Percentiles rank a stretch among this genome's conserved stretches.
These are phyloP conservation scores for Leptobrachium leishanense DNA, from an alignment of 2,113 vertebrate genomes.

Conservation along the genomic window DNA sequence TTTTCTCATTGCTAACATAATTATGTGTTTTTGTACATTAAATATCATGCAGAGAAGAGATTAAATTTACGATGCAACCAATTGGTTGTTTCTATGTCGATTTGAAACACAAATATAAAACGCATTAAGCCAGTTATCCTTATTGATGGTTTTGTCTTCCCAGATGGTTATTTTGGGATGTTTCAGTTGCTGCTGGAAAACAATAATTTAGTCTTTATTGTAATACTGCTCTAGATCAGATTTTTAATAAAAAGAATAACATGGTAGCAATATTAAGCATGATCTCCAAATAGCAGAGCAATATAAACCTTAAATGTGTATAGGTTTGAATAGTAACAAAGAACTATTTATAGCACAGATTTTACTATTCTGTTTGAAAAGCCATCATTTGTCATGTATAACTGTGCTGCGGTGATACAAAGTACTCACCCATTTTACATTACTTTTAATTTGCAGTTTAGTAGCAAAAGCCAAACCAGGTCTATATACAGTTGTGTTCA, in stretches of 20 bases:
- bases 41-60: not conserved
- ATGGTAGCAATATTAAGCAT: not conserved
- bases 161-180: not conserved
- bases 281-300: too few relatives aligned
- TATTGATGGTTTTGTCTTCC: slow-evolving; percentile 8
- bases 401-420: too few relatives aligned
- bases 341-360: too few relatives aligned
- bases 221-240: not conserved
- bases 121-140: not conserved
- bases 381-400: too few relatives aligned
- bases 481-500: too few relatives aligned
- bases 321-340: too few relatives aligned
- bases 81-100: not conserved
- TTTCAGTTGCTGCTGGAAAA: not conserved
- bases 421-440: too few relatives aligned
- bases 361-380: too few relatives aligned
- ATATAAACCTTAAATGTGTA: too few relatives aligned
- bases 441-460: too few relatives aligned
- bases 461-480: too few relatives aligned
- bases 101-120: slow-evolving; percentile 8
- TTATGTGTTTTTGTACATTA: not conserved
- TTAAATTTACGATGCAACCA: not conserved
- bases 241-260: not conserved
- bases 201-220: not conserved
- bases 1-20: not conserved